Percentiles rank a stretch among this genome's conserved stretches.
Evolutionary conservation across 2,888 invertebrate genomes (phyloP).

Genomic region (Malacosoma neustria): DNA sequence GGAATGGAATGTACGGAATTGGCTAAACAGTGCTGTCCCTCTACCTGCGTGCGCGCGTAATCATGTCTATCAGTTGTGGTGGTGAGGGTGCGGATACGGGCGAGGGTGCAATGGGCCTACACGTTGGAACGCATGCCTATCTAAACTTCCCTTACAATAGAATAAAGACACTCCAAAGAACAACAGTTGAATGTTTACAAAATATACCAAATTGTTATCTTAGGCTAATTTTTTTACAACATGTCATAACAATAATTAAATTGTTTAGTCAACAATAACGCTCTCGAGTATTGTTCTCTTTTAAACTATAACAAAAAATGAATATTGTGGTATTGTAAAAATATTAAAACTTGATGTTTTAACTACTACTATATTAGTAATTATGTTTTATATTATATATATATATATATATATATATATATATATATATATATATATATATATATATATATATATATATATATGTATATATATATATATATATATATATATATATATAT

Average conservation of each 20-base stretch:
- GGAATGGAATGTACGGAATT: conserved; percentile 9
- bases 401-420: no score
- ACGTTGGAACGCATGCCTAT: conserved; percentile 15
- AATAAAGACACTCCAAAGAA: conserved; percentile 23
- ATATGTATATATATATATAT: no score
- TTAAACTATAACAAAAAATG: no score
- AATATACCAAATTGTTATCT: not conserved
- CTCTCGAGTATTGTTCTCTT: no score
- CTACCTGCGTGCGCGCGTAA: conserved; percentile 47
- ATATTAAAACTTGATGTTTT: no score
- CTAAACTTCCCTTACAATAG: conserved; percentile 36
- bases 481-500: no score
- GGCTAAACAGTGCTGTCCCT: conserved; percentile 9
- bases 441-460: no score
- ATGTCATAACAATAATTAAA: not conserved
- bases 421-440: no score
- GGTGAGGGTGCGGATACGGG: no score
- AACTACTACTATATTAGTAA: no score
- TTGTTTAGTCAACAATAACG: not conserved
- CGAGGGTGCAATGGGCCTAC: conserved; percentile 7
- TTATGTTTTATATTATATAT: no score
- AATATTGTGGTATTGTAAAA: no score
- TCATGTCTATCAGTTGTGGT: conserved; percentile 54
- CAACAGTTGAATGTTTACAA: conserved; percentile 7
- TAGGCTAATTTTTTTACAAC: not conserved